Evolutionary conservation across 1,140 invertebrate species (phyloP), one percentile per base, ranked within the genome.

Genomic region (Drosophila tropicalis): DNA sequence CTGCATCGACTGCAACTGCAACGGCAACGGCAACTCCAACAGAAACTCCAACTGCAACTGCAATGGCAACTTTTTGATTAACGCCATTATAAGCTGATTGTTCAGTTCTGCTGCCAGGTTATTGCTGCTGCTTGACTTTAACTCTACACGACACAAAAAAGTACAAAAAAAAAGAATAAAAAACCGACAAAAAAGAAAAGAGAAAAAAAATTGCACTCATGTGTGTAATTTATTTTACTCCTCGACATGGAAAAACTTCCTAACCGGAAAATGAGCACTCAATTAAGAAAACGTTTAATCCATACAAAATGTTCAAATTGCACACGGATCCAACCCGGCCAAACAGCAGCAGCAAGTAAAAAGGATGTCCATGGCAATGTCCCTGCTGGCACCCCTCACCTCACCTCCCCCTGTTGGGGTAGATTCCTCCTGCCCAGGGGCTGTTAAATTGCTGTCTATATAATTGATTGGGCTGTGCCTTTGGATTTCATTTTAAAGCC

Each of bases 241-340:
- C 78, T 90, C 85, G 77, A 78, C 84, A 87, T 90, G 72, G 57
- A 89, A 89, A 89, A 89, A 84, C 85, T 89, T 90, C 81, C 85
- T 90, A 90, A 90, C 84, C 84, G 81, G 81, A 89, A 89, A 89
- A 89, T 89, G 84, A 89, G 84, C 84, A 89, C 84, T 89, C 85
- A 90, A 89, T 89, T 89, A 89, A 89, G 84, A 84, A 90, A 84
- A 73, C 84, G 73, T 90, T 89, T 84, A 89, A 89, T 89, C 84
- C 84, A 77, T 80, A 51, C 44, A 80, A 89, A 74, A 79, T 79
- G 79, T 79, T 75, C 73, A 84, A 87, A 87, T 89, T 83, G 80
- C 70, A 73, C 69, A 80, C 60, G 55, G 67, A 67, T 25, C 47
- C 69, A 39, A 39, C 36, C 36, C 36, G 36, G 36, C 57, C 57